Base-by-base conservation (phyloP, 2,113 vertebrate species). In the Eulemur rufifrons region DNA sequence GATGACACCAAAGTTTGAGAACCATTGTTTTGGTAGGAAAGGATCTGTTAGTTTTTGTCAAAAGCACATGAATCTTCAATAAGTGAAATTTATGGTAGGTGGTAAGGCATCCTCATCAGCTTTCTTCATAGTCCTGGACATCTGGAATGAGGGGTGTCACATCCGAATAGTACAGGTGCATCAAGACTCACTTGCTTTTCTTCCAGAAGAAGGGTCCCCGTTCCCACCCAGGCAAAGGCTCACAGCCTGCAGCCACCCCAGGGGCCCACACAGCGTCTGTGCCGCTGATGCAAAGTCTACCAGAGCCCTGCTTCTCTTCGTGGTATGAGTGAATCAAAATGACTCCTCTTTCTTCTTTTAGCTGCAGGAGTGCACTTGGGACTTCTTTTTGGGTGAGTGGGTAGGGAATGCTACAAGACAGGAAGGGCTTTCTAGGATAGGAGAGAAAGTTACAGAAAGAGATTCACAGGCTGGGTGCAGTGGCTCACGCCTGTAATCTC, bases 211-310 rank as follows among this genome's bases (percentile, higher is more conserved):
- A 21, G 23, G 1, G 11, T 52, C 18, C 6, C 23, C 32, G 17
- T 25, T 5, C 15, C 20, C 12, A 10, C 2, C 13, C 23, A 54
- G 32, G 6, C n/a, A 76, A 11, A 8, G 7, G 18, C 39, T 45
- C 8, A 8, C 12, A 20, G 7, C 45, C 64, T 21, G 4, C 9
- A 15, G 8, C 27, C 52, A 52, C 7, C 34, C 3, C 17, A 2
- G 5, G 5, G 17, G 8, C 25, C 2, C 9, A 29, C 7, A 13
- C 1, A 0, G 15, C 10, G 10, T 56, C 76, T 34, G 14, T n/a
- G 37, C 1, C 18, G 18, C 17, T n/a, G 8, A 32, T 20, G 2
- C 4, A 23, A 76, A 37, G 12, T 76, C 47, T 37, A 69, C 25
- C 29, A 5, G 11, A 29, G 3, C 9, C 63, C 25, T 59, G 34